A percentile compares a stretch with the other conserved stretches of the same genome.
Conservation (phyloP, 1,140 invertebrate genomes). For the Danaus melanippus region DNA sequence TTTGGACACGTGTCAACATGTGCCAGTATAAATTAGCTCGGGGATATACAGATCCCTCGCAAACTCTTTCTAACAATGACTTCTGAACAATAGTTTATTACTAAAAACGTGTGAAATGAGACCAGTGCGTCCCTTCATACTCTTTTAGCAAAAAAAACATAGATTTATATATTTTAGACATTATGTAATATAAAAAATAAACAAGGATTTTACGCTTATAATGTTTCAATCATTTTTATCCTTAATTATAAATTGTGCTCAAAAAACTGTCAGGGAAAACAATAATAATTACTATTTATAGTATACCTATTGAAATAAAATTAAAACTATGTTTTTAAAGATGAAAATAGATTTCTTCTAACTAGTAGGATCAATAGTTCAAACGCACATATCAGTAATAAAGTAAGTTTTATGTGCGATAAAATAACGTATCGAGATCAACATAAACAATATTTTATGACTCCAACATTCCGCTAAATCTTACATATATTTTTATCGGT, state of each 20-base stretch:
- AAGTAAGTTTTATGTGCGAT: conserved; percentile 60
- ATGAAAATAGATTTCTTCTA: conserved; percentile 2
- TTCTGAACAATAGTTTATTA: conserved; percentile 66
- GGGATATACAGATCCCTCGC: conserved; percentile 58
- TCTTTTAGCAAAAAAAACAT: too few relatives aligned
- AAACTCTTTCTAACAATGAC: conserved; percentile 62
- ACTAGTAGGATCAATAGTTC: conserved; percentile 43
- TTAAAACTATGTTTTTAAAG: too few relatives aligned
- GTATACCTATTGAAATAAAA: too few relatives aligned
- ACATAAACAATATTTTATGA: conserved; percentile 69
- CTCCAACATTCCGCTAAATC: conserved; percentile 57
- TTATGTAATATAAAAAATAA: too few relatives aligned
- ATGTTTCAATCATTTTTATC: too few relatives aligned
- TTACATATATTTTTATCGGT: conserved; percentile 51
- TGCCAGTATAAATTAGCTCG: conserved; percentile 67
- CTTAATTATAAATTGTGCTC: too few relatives aligned
- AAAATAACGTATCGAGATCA: conserved; percentile 59
- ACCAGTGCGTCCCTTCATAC: conserved; percentile 48
- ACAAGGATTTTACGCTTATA: too few relatives aligned
- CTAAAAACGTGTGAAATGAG: conserved; percentile 59
- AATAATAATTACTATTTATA: too few relatives aligned
- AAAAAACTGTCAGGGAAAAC: too few relatives aligned
- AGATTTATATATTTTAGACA: too few relatives aligned
- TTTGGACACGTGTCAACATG: conserved; percentile 66
- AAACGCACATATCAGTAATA: conserved; percentile 47